Percentiles rank a stretch among this genome's conserved stretches.
These are phyloP conservation scores for Agapetus fuscipes DNA, from an alignment of 2,888 invertebrate genomes.

Conservation along the genomic window DNA sequence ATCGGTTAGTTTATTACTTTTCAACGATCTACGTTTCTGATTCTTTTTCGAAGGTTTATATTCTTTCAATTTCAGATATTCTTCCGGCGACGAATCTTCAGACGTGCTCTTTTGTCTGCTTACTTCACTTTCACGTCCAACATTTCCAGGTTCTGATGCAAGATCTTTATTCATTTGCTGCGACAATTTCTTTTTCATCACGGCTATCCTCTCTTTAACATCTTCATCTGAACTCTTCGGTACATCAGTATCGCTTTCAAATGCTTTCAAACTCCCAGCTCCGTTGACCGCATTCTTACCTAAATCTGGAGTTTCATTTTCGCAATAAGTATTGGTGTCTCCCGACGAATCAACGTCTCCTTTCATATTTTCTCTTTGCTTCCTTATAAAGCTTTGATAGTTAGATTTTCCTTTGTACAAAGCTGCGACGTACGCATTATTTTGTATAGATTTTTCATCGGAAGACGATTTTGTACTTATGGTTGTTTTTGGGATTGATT, in stretches of 20 bases:
- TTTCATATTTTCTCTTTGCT: not conserved
- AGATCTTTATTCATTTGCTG: constrained; percentile 16
- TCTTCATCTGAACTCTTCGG: constrained; percentile 19
- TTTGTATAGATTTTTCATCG: constrained; percentile 8
- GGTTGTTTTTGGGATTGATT: constrained; percentile 5
- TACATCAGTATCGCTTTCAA: constrained; percentile 30
- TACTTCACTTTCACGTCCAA: constrained; percentile 2
- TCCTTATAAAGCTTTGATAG: not conserved
- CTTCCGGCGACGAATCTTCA: constrained; percentile 4
- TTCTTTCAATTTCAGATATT: not conserved
- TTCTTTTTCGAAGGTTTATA: not conserved
- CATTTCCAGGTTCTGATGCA: constrained; percentile 1
- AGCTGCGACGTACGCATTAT: not conserved
- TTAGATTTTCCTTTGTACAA: not conserved
- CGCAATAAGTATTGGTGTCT: constrained; percentile 1
- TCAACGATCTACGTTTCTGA: not conserved
- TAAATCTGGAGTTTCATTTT: constrained; percentile 34
- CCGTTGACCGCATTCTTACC: constrained; percentile 48
- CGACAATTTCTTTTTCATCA: constrained; percentile 20
- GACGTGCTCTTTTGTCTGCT: constrained; percentile 3
- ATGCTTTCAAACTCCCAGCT: constrained; percentile 40
- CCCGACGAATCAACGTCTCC: constrained; percentile 3
- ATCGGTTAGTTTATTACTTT: not conserved
- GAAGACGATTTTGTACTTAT: constrained; percentile 10
- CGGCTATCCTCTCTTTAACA: constrained; percentile 18